Conservation (phyloP, 2,888 invertebrate species). For the Arrhopalites spinosus region DNA sequence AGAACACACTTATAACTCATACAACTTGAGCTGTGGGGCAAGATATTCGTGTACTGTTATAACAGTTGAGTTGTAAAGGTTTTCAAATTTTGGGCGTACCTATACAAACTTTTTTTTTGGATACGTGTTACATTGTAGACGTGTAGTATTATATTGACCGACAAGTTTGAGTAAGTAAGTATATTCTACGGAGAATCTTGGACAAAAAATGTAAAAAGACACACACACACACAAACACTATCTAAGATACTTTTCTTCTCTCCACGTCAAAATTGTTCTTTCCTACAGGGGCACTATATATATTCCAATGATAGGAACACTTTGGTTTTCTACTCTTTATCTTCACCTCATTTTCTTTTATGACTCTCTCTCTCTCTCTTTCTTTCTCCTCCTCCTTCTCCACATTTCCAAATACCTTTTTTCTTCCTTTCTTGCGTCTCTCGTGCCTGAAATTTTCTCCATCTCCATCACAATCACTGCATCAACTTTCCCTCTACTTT, state of each 20-base stretch:
- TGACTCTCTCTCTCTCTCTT: conserved; percentile 31
- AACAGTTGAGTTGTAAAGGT: no score
- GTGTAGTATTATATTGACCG: no score
- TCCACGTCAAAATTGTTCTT: neutral
- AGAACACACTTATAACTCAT: no score
- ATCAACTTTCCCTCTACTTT: no score
- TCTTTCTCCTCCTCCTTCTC: neutral
- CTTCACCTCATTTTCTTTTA: conserved; percentile 42
- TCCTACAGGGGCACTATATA: neutral
- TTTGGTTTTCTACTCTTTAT: conserved; percentile 24
- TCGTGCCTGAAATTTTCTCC: neutral
- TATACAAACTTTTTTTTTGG: no score
- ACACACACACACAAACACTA: neutral
- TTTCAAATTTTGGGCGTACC: no score
- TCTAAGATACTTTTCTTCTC: neutral
- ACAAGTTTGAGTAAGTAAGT: no score
- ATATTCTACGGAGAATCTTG: no score
- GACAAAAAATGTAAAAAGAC: no score
- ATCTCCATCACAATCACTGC: neutral
- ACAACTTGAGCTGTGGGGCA: no score
- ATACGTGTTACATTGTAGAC: no score
- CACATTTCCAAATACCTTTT: neutral
- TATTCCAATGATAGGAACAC: neutral
- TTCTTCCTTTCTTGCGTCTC: neutral
- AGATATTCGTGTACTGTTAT: no score